Conservation (phyloP, 2,888 invertebrate species). For the Tetropium fuscum region DNA sequence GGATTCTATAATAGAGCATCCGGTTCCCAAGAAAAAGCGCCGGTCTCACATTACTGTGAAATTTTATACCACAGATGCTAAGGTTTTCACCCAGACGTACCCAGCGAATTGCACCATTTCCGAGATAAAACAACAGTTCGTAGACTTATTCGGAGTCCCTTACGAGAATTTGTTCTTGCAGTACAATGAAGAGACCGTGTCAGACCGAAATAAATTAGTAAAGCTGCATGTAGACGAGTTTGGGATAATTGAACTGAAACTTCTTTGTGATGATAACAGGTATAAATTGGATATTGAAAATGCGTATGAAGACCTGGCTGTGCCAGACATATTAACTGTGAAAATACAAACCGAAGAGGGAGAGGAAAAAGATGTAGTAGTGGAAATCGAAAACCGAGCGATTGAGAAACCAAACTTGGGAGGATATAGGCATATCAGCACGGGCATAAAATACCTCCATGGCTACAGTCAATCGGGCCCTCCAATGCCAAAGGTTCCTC, state of each 20-base stretch:
- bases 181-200: constrained; percentile 64
- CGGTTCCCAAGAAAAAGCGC: neutral
- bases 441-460: constrained; percentile 81
- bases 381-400: constrained; percentile 71
- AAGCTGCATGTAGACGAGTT: constrained; percentile 52
- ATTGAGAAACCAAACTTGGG: constrained; percentile 84
- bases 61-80: constrained; percentile 54
- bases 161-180: constrained; percentile 67
- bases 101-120: constrained; percentile 60
- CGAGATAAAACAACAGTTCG: constrained; percentile 72
- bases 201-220: constrained; percentile 49
- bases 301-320: constrained; percentile 56
- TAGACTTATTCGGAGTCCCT: constrained; percentile 70
- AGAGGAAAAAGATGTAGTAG: constrained; percentile 66
- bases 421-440: constrained; percentile 81
- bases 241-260: constrained; percentile 51
- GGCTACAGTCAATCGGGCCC: constrained; percentile 87
- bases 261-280: constrained; percentile 48
- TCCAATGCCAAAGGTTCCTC: constrained; percentile 68
- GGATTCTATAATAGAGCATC: neutral
- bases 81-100: constrained; percentile 69
- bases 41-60: constrained; percentile 54
- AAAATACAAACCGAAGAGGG: constrained; percentile 65
- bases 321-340: constrained; percentile 71
- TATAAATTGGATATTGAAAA: constrained; percentile 56